Conservation (phyloP, 2,888 invertebrate species). For the Tetramorium bicarinatum region DNA sequence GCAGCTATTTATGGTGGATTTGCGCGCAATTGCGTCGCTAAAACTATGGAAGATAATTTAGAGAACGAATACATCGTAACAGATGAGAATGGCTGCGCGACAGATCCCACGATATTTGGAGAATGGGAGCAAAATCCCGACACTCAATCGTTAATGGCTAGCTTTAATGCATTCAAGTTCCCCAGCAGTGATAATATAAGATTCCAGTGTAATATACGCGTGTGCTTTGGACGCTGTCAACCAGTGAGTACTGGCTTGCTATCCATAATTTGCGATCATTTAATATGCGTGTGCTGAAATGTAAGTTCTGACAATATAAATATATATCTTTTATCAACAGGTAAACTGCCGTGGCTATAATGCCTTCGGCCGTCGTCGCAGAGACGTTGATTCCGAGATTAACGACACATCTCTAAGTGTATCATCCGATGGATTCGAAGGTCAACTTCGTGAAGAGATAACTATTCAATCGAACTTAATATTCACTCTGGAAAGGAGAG, state of each 20-base stretch:
- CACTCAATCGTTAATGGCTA: slow-evolving; percentile 94
- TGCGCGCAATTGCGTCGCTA: slow-evolving; percentile 96
- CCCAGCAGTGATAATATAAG: slow-evolving; percentile 97
- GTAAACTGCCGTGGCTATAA: slow-evolving; percentile 97
- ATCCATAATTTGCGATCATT: background rate
- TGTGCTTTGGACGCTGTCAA: slow-evolving; percentile 98
- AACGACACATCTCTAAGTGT: slow-evolving; percentile 89
- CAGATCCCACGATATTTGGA: slow-evolving; percentile 96
- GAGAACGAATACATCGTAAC: slow-evolving; percentile 97
- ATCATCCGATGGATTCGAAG: slow-evolving; percentile 88
- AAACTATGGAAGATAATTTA: slow-evolving; percentile 95
- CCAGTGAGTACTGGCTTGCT: slow-evolving; percentile 89
- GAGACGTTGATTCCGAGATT: slow-evolving; percentile 88
- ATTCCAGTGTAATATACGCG: slow-evolving; percentile 98
- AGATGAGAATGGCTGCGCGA: slow-evolving; percentile 97
- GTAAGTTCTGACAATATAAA: slow-evolving; percentile 22
- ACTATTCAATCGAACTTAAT: slow-evolving; percentile 97
- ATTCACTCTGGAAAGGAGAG: slow-evolving; percentile 94
- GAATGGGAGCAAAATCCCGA: slow-evolving; percentile 97
- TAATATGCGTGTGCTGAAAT: background rate
- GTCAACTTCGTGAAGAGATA: slow-evolving; percentile 96
- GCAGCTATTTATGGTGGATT: slow-evolving; percentile 97
- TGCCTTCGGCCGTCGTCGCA: slow-evolving; percentile 94
- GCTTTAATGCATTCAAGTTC: slow-evolving; percentile 98
- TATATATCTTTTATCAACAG: slow-evolving; percentile 84